These are phyloP conservation scores for Ridgeia piscesae DNA, from an alignment of 1,140 invertebrate species.

Conservation along the genomic window DNA sequence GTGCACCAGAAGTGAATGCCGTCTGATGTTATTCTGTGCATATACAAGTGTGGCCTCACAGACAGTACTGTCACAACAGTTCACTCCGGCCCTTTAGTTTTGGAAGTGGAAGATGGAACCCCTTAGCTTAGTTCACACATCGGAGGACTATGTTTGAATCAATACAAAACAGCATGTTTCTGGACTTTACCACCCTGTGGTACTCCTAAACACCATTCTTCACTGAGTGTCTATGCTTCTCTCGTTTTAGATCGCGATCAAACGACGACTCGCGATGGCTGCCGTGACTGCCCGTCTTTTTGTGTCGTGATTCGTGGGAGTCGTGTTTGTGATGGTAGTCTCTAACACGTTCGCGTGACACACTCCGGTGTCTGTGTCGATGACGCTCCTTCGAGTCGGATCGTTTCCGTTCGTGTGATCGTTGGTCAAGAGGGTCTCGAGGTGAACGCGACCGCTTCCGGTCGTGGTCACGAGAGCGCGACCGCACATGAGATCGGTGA, in stretches of 20 bases:
- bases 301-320: neutral
- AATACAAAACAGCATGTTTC: no score
- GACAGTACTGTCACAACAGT: no score
- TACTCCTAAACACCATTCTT: constrained; percentile 18
- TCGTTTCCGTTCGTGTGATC: constrained; percentile 20
- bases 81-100: no score
- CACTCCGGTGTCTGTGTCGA: constrained; percentile 28
- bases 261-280: constrained; percentile 13
- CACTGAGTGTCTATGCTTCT: constrained; percentile 17
- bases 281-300: constrained; percentile 4
- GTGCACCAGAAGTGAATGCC: no score
- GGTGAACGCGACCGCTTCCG: neutral
- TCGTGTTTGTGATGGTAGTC: neutral
- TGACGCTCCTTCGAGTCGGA: constrained; percentile 35
- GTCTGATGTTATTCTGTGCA: no score
- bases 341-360: neutral
- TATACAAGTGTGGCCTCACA: no score
- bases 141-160: no score
- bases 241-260: constrained; percentile 20
- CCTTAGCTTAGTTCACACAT: no score
- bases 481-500: neutral
- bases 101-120: no score
- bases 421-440: neutral
- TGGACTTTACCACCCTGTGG: no score
- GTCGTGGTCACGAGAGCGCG: constrained; percentile 2